Base-by-base conservation (phyloP, 2,797 vertebrate species). In the Eleutherodactylus coqui region DNA sequence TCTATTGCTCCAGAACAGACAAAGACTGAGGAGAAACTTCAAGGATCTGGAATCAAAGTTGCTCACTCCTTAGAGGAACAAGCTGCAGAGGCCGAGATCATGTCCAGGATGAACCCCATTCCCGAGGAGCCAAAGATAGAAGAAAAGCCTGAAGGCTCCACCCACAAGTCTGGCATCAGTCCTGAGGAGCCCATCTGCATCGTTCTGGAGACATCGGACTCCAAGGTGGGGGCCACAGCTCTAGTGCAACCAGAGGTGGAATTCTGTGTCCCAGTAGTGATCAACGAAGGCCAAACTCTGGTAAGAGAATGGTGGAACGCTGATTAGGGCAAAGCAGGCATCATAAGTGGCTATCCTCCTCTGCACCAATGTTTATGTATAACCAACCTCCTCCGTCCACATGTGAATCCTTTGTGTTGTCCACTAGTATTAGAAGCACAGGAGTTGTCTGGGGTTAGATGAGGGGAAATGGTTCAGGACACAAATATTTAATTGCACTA, bases 11-110 rank as follows among this genome's bases (percentile, higher is more conserved):
- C 45, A 11, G 86, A 87, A 89, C 0, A 69, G 16, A n/a, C 36
- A 19, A 86, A 82, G 27, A 49, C 67, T 21, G 86, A 87, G 47
- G 82, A 84, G 3, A 87, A 69, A 58, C 76, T 81, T 21, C 86
- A 87, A 75, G 86, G 82, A 32, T 79, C 69, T 32, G 24, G 29
- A 49, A 49, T 19, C 21, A 79, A 64, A 83, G 55, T 0, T 60
- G 62, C 13, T 82, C 82, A 0, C 86, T 5, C 29, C 8, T 51
- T 41, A 1, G 72, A 36, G 9, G 88, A 94, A 91, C 88, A 94
- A 92, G 2, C 5, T 4, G 94, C 94, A 3, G 94, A 96, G 0
- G 93, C 85, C 21, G 94, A 94, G 86, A 38, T 13, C 7, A 17
- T 55, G 6, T 38, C 6, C 29, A 60, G 75, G 11, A 51, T 76